Base-by-base conservation (phyloP, 2,113 vertebrate genomes). In the Xenopus borealis region DNA sequence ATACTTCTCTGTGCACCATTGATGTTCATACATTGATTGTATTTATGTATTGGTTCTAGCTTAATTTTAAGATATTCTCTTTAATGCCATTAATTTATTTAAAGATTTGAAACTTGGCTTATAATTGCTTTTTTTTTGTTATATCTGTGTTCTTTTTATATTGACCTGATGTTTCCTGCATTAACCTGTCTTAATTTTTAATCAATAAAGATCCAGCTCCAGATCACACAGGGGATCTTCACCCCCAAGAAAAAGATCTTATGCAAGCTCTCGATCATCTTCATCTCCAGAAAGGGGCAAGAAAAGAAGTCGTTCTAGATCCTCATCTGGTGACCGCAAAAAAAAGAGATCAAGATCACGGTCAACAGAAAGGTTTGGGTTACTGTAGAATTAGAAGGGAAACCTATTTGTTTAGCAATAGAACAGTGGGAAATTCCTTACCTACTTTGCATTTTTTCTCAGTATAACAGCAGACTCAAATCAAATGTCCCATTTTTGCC, bases 321-420 rank as follows among this genome's bases (percentile, higher is more conserved):
- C 91, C 57, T 92, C 97, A 80, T 98, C 97, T 81, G 92, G 95
- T 90, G 96, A 93, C 89, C 92, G 93, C 87, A 98, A 98, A 95
- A 95, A 98, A 94, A 96, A 91, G 89, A 94, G 96, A 82, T 93
- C 96, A 90, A 93, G 95, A 95, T 98, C 97, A 84, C 95, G 86
- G 93, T 98, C 96, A 93, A 95, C 96, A 88, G 96, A 99, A 96
- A 99, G 97, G 97, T 99, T 99, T 99, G 97, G 97, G 97, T 98
- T 98, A 95, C 91, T 94, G 96, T 97, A 96, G 97, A 93, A 96
- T 95, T 95, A 95, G 89, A 93, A 55, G 66, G 66, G 66, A 46
- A 14, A 47, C 27, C 76, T 20, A 19, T 44, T 12, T 64, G 47
- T 50, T 6, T 12, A 50, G 9, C 47, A 50, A 50, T 16, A 50